Conservation (phyloP, 1,140 invertebrate species). For the Chrysoperla carnea region DNA sequence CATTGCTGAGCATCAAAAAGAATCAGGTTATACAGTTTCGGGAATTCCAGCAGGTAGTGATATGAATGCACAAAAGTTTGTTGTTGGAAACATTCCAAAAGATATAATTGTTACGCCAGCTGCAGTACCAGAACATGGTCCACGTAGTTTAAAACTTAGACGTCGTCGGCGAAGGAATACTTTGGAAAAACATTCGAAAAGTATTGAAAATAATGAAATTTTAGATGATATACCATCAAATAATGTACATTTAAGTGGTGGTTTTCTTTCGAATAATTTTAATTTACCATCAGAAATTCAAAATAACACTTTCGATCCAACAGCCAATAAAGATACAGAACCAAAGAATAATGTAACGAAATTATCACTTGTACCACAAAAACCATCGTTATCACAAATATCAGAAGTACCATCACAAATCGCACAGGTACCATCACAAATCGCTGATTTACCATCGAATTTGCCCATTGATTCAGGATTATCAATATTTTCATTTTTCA, state of each 20-base stretch:
- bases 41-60: constrained; percentile 9
- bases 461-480: not conserved
- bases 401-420: constrained; percentile 5
- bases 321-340: not conserved
- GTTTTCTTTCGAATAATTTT: no score
- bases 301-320: not conserved
- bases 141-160: constrained; percentile 25
- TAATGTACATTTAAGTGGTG: not conserved
- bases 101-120: constrained; percentile 32
- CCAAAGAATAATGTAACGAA: not conserved
- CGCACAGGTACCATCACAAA: constrained; percentile 5
- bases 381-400: not conserved
- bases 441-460: no score
- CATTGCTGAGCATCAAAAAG: constrained; percentile 19
- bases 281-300: not conserved
- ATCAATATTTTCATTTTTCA: constrained; percentile 24
- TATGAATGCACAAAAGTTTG: constrained; percentile 26
- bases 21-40: constrained; percentile 16
- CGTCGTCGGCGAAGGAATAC: constrained; percentile 16
- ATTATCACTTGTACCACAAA: not conserved
- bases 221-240: constrained; percentile 13
- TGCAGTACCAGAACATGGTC: constrained; percentile 37
- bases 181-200: constrained; percentile 18
- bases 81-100: constrained; percentile 34
- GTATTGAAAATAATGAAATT: constrained; percentile 27